Conservation (phyloP, 92 coral and sea anemone genomes). For the Paramuricea clavata region DNA sequence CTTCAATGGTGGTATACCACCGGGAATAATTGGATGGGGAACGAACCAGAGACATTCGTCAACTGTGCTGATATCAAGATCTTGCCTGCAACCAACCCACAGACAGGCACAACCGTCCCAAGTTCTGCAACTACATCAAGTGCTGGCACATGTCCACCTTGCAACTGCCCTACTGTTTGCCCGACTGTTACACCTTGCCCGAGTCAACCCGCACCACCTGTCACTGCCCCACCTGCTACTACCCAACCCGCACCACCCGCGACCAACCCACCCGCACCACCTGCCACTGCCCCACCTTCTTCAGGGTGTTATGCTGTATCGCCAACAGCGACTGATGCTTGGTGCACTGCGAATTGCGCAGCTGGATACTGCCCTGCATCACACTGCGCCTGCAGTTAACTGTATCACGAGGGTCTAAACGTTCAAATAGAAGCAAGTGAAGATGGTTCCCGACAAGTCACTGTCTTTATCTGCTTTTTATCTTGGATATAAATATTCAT, state of each 20-base stretch:
- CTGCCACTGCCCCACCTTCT: slow-evolving; percentile 42
- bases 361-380: slow-evolving; percentile 67
- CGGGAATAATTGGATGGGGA: slow-evolving; percentile 94
- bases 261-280: too few species aligned
- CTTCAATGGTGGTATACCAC: slow-evolving; percentile 97
- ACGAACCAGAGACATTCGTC: slow-evolving; percentile 88
- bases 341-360: slow-evolving; percentile 70
- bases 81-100: slow-evolving; percentile 55
- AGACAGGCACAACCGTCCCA: slow-evolving; percentile 41
- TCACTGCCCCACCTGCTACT: slow-evolving; percentile 29
- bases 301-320: slow-evolving; percentile 54
- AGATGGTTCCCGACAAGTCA: too few species aligned
- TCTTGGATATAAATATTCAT: too few species aligned
- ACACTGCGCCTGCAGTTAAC: background rate
- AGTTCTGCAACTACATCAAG: slow-evolving; percentile 18
- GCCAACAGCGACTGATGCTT: slow-evolving; percentile 54
- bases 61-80: slow-evolving; percentile 93
- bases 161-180: slow-evolving; percentile 14
- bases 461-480: too few species aligned
- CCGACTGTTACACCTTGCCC: slow-evolving; percentile 10
- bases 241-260: slow-evolving; percentile 11
- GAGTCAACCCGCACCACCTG: slow-evolving; percentile 15
- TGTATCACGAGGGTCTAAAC: too few species aligned
- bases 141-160: slow-evolving; percentile 12
- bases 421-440: too few species aligned